Evolutionary conservation across 2,113 vertebrate genomes (phyloP).

Genomic region (Neomonachus schauinslandi): DNA sequence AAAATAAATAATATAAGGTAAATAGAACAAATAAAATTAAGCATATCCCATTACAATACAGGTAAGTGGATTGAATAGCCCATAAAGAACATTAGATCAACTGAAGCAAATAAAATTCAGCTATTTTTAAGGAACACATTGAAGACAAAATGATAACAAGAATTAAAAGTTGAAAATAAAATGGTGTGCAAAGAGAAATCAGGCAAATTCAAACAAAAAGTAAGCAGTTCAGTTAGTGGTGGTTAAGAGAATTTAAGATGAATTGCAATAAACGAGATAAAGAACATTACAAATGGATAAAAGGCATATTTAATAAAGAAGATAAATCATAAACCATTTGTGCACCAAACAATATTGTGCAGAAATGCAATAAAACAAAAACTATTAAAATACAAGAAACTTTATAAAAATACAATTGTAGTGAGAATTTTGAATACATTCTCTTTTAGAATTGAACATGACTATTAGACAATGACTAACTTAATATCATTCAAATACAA

Average conservation of each 20-base stretch:
- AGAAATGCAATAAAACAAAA: background rate
- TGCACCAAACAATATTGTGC: background rate
- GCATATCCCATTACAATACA: background rate
- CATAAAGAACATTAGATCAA: background rate
- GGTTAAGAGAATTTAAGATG: background rate
- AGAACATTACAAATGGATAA: background rate
- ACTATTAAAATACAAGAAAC: background rate
- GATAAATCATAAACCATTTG: background rate
- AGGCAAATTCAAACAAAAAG: slow-evolving; percentile 14
- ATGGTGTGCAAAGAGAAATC: background rate
- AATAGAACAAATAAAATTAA: background rate
- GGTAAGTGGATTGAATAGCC: background rate
- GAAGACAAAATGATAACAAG: slow-evolving; percentile 36
- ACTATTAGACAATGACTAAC: background rate
- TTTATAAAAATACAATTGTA: background rate
- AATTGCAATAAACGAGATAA: background rate
- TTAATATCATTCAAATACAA: background rate
- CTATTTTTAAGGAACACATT: background rate
- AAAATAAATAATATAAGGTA: background rate
- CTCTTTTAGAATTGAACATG: background rate
- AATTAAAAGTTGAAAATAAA: slow-evolving; percentile 31
- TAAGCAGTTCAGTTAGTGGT: background rate
- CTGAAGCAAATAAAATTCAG: background rate
- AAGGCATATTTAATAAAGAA: background rate
- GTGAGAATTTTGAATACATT: slow-evolving; percentile 10